Percentiles rank a stretch among this genome's conserved stretches.
phyloP scores from a whole-genome alignment of 2,797 vertebrate species.

The Parauchenoglanis punctatus region DNA sequence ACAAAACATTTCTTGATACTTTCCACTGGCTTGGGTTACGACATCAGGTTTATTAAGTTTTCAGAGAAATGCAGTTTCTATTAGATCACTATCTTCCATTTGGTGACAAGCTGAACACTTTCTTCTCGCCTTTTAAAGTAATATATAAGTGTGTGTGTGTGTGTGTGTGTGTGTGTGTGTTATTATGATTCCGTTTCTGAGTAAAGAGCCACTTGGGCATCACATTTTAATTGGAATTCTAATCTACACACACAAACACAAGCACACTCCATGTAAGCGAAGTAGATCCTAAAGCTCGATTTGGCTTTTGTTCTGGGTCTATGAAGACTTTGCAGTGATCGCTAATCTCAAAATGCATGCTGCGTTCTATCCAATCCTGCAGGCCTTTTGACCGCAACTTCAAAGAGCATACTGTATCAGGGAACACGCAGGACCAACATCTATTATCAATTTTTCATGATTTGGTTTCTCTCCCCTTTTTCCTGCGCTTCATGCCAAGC shows the following conservation, averaged over 20 bases:
- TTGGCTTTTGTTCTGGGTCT: constrained; percentile 42
- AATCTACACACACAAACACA: constrained; percentile 16
- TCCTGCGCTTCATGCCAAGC: constrained; percentile 58
- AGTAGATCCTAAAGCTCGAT: constrained; percentile 10
- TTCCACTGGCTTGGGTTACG: not conserved
- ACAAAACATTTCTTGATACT: not conserved
- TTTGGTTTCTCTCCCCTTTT: constrained; percentile 50
- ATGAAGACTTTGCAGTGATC: constrained; percentile 50
- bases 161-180: not conserved
- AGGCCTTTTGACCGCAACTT: constrained; percentile 70
- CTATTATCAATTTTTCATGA: constrained; percentile 64
- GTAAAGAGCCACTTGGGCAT: not conserved
- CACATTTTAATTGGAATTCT: constrained; percentile 32
- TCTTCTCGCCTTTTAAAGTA: not conserved
- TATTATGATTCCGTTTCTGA: not conserved
- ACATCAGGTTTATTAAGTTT: not conserved
- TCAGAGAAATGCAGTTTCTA: not conserved
- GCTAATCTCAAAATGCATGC: constrained; percentile 42
- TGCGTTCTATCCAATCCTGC: constrained; percentile 46
- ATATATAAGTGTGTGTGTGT: not conserved
- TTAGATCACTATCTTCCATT: not conserved
- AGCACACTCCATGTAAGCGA: not conserved
- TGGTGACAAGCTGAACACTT: not conserved
- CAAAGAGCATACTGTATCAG: constrained; percentile 75
- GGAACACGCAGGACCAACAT: constrained; percentile 59